Evolutionary conservation across 2,888 invertebrate genomes (phyloP).

Genomic region (Lamproptera curius): DNA sequence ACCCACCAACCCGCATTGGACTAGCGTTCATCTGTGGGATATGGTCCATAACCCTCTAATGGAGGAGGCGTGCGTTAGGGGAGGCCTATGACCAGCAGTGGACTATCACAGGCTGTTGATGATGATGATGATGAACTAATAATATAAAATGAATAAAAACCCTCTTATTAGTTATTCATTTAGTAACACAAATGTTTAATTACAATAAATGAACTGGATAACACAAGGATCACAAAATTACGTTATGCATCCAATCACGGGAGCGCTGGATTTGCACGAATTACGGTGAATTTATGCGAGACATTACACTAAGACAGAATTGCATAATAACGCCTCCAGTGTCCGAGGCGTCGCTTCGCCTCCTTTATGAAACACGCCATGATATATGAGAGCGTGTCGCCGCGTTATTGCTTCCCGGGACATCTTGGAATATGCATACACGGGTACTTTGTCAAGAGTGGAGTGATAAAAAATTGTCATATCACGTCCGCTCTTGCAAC

Average conservation of each 20-base stretch:
- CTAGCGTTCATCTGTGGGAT: too few species aligned
- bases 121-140: too few species aligned
- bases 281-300: conserved; percentile 75
- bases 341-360: conserved; percentile 55
- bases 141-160: too few species aligned
- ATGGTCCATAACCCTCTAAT: too few species aligned
- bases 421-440: conserved; percentile 50
- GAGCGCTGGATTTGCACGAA: conserved; percentile 62
- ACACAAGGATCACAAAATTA: too few species aligned
- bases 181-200: too few species aligned
- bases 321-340: conserved; percentile 67
- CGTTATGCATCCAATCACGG: neutral
- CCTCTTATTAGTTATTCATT: too few species aligned
- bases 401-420: conserved; percentile 63
- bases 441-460: conserved; percentile 34
- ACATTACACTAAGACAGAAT: conserved; percentile 70
- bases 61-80: too few species aligned
- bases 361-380: conserved; percentile 67
- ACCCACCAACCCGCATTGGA: too few species aligned
- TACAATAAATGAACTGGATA: too few species aligned
- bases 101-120: too few species aligned
- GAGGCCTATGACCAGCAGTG: too few species aligned
- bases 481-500: conserved; percentile 9
- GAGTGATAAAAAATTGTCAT: conserved; percentile 18
- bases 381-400: conserved; percentile 64